Evolutionary conservation across 2,888 invertebrate genomes (phyloP), one percentile per base, ranked within the genome.

Genomic region (Nemoura dubitans): DNA sequence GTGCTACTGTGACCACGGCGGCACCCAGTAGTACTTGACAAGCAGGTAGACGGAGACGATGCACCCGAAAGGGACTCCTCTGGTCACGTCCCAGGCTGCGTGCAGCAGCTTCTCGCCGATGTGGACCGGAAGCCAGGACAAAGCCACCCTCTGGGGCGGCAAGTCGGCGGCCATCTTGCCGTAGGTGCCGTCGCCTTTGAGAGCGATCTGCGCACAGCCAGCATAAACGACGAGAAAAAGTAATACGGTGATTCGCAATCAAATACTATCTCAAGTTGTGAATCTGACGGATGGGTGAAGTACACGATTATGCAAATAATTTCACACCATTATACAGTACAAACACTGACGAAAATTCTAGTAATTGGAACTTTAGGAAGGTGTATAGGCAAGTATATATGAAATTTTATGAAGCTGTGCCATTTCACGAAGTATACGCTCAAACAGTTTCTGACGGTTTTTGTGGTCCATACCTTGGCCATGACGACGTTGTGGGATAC

Each of bases 111-210:
- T 10, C 59, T 59, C 59, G 59, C 59, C 59, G 59, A 59, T 10
- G 16, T 7, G 16, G 16, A 59, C 59, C 1, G 14, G 59, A 3
- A 59, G 21, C 59, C 59, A 59, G 14, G 16, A 1, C 59, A 59
- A 14, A 1, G 36, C 5, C 16, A 59, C 2, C 21, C 14, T 59
- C 1, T 59, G 5, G 5, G 10, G 10, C 10, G 36, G 36, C 10
- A 10, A 10, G 5, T 36, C 10, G 59, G 59, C 1, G 59, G 3
- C 16, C 59, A 21, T 36, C 36, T 36, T 36, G 36, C 36, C 27
- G 28, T 84, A 42, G 2, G 84, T 27, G n/a, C 85, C 85, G 59
- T 85, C 85, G 26, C 85, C 85, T 5, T 21, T 26, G 42, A 26
- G 28, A 0, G 28, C 25, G 25, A 85, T 59, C 59, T 59, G n/a